Evolutionary conservation across 2,113 vertebrate genomes (phyloP).

Genomic region (Phasianus colchicus): DNA sequence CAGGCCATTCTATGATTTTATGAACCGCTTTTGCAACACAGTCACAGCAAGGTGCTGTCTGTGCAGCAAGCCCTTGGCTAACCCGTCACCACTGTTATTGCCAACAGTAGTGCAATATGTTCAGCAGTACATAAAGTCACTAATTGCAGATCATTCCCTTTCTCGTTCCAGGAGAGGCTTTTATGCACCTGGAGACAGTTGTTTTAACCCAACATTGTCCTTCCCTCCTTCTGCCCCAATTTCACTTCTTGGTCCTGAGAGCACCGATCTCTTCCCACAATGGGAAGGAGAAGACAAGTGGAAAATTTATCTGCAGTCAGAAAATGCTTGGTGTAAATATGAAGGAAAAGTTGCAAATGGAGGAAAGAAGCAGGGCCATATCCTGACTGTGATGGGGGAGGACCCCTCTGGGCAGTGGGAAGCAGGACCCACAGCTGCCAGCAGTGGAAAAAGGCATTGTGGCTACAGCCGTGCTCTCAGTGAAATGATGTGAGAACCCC

Average conservation of each 20-base stretch:
- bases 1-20: too few species aligned
- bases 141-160: background rate
- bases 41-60: too few species aligned
- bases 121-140: background rate
- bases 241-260: background rate
- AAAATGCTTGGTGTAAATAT: accelerated
- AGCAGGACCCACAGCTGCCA: background rate
- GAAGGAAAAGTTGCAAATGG: accelerated
- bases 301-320: background rate
- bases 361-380: accelerated
- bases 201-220: background rate
- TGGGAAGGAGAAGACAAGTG: accelerated
- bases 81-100: background rate
- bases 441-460: accelerated
- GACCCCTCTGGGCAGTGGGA: accelerated
- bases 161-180: background rate
- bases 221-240: background rate
- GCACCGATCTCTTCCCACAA: background rate
- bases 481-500: background rate
- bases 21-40: background rate
- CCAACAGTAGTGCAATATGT: accelerated
- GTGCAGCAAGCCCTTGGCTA: background rate
- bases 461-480: accelerated
- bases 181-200: background rate
- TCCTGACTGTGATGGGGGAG: accelerated